Evolutionary conservation across 2,113 vertebrate genomes (phyloP).

Genomic region (Nesoenas mayeri): DNA sequence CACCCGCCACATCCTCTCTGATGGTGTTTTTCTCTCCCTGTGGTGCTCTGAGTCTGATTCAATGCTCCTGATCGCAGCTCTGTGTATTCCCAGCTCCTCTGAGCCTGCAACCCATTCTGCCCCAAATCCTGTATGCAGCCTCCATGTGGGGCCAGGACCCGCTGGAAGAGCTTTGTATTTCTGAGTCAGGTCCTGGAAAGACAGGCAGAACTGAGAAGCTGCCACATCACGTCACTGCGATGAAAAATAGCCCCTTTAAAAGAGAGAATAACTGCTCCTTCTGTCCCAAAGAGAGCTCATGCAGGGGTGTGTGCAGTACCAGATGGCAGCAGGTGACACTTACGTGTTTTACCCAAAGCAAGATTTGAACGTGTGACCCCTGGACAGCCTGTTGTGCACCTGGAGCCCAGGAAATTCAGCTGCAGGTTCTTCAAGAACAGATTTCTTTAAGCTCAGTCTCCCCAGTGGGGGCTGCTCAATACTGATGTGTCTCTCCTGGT

Average conservation of each 20-base stretch:
- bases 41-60: neutral
- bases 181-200: neutral
- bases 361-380: neutral
- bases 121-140: neutral
- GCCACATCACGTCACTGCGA: neutral
- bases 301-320: neutral
- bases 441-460: neutral
- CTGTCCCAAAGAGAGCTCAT: neutral
- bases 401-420: neutral
- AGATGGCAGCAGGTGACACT: neutral
- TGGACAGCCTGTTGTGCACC: neutral
- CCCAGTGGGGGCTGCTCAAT: fast-evolving
- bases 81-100: neutral
- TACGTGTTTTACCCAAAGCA: neutral
- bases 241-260: neutral
- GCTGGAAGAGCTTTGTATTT: neutral
- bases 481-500: neutral
- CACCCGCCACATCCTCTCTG: fast-evolving
- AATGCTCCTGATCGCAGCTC: fast-evolving
- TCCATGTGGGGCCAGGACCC: neutral
- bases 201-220: neutral
- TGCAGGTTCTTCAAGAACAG: neutral
- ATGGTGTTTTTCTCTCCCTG: neutral
- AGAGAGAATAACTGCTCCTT: neutral
- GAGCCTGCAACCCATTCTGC: neutral